Evolutionary conservation across 2,113 vertebrate species (phyloP), one percentile per base, ranked within the genome.

Genomic region (Panurus biarmicus): DNA sequence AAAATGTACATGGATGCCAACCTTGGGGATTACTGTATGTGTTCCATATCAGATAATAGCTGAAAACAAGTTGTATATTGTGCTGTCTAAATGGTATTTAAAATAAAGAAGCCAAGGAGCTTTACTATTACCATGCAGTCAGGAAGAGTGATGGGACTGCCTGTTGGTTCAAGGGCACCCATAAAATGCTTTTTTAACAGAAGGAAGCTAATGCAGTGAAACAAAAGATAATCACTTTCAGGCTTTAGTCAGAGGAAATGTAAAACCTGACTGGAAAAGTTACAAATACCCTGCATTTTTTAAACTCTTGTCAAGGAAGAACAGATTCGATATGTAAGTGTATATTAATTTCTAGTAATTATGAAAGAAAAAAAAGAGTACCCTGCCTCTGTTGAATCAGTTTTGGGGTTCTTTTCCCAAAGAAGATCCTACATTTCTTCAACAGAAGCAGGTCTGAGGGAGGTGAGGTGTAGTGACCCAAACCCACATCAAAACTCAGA

Each of bases 31-130:
- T 87, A 44, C 40, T 54, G 47, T 71, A 53, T 53, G 44, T 82
- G 40, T 66, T 88, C 25, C 57, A 47, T 64, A 56, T 90, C 79
- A 94, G 93, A 94, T 80, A 91, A 83, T 44, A 90, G 74, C 64
- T 89, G 88, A 66, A 95, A 94, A 81, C 15, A 29, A 85, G 71
- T 53, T 73, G 31, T 81, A 84, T 64, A 80, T 86, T 89, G 35
- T 89, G 71, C 69, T 78, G 74, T 69, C 64, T 51, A 79, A 93
- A 96, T 77, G 57, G 38, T 90, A 67, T 89, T 95, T 84, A 60
- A 93, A 94, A 94, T 67, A 91, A 80, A 78, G 29, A 67, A 78
- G 44, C 13, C 12, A 47, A 85, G 86, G 64, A 91, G 23, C 60
- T 78, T 35, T 40, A 7, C 36, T 72, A 56, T 65, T n/a, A n/a